Conservation (phyloP, 1,140 invertebrate species). For the Samia ricini region DNA sequence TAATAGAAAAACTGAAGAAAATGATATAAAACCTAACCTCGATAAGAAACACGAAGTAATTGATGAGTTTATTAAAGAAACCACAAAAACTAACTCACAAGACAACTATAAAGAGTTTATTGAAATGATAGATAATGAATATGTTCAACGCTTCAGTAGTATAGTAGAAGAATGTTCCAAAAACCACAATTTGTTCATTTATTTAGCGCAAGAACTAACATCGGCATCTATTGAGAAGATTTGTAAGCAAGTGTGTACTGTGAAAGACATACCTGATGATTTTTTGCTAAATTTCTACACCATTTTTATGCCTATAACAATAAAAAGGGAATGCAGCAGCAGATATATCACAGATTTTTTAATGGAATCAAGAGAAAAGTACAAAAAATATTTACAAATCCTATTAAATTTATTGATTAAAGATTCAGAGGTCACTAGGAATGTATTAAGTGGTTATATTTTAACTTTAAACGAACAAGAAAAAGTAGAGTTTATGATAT, state of each 20-base stretch:
- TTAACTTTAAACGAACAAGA: constrained; percentile 23
- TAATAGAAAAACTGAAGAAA: constrained; percentile 5
- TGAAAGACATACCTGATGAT: constrained; percentile 12
- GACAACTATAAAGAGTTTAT: constrained; percentile 18
- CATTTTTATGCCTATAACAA: constrained; percentile 29
- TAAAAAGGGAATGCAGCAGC: constrained; percentile 36
- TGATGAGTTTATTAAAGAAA: not conserved
- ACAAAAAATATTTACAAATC: constrained; percentile 20
- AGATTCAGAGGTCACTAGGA: constrained; percentile 27
- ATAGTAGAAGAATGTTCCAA: constrained; percentile 24
- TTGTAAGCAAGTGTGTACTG: constrained; percentile 27
- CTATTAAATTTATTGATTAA: constrained; percentile 34
- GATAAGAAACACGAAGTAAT: not conserved
- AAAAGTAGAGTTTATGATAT: constrained; percentile 28
- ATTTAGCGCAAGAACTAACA: constrained; percentile 25
- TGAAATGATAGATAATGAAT: constrained; percentile 15
- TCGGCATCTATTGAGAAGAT: constrained; percentile 28
- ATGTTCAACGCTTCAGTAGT: constrained; percentile 17
- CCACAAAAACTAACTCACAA: constrained; percentile 2
- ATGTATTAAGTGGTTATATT: constrained; percentile 39
- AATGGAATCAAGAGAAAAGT: constrained; percentile 24
- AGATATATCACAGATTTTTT: constrained; percentile 36
- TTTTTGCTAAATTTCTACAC: constrained; percentile 32
- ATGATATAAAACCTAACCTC: constrained; percentile 2
- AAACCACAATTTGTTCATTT: constrained; percentile 14